Conservation (phyloP, 2,113 vertebrate species). For the Nestor notabilis region DNA sequence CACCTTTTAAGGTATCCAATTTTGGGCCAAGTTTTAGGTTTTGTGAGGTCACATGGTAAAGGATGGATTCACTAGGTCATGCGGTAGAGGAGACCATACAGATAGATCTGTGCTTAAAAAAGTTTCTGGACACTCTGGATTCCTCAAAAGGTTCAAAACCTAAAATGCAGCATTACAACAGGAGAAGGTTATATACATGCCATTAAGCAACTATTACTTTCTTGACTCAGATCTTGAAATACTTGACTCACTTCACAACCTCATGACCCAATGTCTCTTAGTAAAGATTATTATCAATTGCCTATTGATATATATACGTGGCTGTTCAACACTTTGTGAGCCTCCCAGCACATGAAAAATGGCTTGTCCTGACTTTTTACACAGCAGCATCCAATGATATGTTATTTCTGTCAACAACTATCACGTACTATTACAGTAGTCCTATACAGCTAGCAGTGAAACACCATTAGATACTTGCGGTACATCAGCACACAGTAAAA, state of each 20-base stretch:
- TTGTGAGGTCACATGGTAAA: background rate
- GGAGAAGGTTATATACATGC: background rate
- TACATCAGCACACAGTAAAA: background rate
- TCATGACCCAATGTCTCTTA: background rate
- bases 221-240: background rate
- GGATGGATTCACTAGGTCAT: background rate
- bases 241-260: background rate
- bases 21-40: background rate
- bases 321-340: background rate
- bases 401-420: background rate
- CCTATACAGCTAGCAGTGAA: background rate
- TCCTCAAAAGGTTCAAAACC: background rate
- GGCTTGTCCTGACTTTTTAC: background rate
- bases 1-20: background rate
- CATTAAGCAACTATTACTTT: background rate
- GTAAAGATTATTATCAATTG: background rate
- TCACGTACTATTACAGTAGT: accelerated
- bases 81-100: accelerated
- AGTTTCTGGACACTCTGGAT: background rate
- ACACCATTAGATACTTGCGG: background rate
- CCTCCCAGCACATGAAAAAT: background rate
- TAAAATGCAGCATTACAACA: background rate
- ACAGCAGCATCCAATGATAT: background rate
- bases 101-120: background rate
- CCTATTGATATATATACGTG: background rate